Base-by-base conservation (phyloP, 2,113 vertebrate species). In the Dromiciops gliroides region DNA sequence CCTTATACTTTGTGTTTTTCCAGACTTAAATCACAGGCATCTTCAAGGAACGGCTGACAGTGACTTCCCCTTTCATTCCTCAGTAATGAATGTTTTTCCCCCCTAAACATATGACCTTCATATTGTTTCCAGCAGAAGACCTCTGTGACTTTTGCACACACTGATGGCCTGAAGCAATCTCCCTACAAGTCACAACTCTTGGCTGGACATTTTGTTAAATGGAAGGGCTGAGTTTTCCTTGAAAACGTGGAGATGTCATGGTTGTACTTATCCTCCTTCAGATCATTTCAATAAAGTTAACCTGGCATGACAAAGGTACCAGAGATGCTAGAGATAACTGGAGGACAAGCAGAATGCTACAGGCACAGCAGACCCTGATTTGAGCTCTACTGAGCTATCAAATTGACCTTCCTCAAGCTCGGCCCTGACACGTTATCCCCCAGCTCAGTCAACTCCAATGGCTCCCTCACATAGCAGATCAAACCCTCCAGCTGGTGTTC, bases 211-310 rank as follows among this genome's bases (percentile, higher is more conserved):
- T 95, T 97, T 93, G 95, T 91, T 96, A 96, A 89, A 93, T 83
- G 91, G 51, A 92, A 94, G 89, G 91, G 92, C 48, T 88, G 91
- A 83, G 11, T 60, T 89, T 94, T 89, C 91, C 91, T 91, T 95
- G 89, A 37, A 97, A 96, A 94, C 95, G 67, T 60, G 97, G 94
- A 95, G 96, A 96, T 93, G 92, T 93, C 97, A 92, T 60, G 52
- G 96, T 52, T 22, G 93, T 37, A 11, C 50, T 51, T 44, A 19
- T 91, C 95, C 94, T 53, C 96, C 95, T 95, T 94, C 92, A 49
- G 96, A 95, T 95, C 95, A 97, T 97, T 97, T 97, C 97, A 95
- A 67, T 97, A 97, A 97, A 97, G 14, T 75, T n/a, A 23, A 1
- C 3, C n/a, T n/a, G n/a, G 19, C 16, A 44, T 83, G n/a, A 23